Evolutionary conservation across 2,888 invertebrate species (phyloP), one percentile per base, ranked within the genome.

Genomic region (Caenorhabditis zanzibari): DNA sequence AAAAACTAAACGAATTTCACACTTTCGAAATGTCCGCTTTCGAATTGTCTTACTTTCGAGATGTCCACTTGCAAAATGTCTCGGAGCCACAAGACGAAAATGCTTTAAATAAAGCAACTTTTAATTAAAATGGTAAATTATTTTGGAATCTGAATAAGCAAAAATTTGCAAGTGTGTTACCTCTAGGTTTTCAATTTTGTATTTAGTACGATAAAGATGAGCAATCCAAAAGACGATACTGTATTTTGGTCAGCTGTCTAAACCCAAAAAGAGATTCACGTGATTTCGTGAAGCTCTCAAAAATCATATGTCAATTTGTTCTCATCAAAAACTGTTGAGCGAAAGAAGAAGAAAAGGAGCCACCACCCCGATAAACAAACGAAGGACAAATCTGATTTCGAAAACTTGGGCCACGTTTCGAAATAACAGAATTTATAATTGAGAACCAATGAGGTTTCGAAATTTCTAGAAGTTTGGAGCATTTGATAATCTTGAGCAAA

Each of bases 361-460:
- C 75, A 59, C 59, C 76, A 69, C 76, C 69, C 77, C 38, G 77
- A 77, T 77, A 77, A 77, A 71, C 77, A 77, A 77, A 77, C 69
- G 73, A 52, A 61, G 32, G 32, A 38, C 38, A 38, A 38, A 38
- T 10, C 38, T 38, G 7, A 38, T 38, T 38, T 38, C 38, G 38
- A 38, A 38, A 38, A 38, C 38, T 12, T 38, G 38, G 10, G 38
- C 5, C 9, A 10, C 44, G 26, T 73, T 73, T 73, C 73, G 63
- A 63, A 74, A 64, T 61, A 44, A 24, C 28, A 44, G 10, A 38
- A 9, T 47, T 58, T 12, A 58, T 5, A 26, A 32, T 12, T 16
- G 35, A 19, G 56, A 28, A n/a, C n/a, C n/a, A 58, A 35, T 26
- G 2, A 14, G 16, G 16, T 61, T 61, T 38, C 41, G 24, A 61